Conservation (phyloP, 2,888 invertebrate species). For the Seira musarum region DNA sequence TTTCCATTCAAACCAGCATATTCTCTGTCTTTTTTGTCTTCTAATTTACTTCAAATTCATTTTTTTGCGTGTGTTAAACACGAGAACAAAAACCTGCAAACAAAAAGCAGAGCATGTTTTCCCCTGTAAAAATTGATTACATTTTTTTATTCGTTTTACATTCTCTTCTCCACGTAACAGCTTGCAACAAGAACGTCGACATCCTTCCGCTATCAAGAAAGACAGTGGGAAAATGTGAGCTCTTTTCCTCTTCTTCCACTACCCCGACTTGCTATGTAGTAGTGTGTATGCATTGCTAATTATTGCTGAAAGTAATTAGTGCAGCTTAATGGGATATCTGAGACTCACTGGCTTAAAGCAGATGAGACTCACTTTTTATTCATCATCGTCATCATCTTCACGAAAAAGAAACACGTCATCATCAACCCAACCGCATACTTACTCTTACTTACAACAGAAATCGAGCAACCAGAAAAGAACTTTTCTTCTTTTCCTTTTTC, state of each 20-base stretch:
- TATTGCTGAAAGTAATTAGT: constrained; percentile 70
- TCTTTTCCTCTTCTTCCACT: constrained; percentile 15
- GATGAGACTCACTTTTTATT: constrained; percentile 64
- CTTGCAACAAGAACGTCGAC: not conserved
- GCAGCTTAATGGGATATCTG: constrained; percentile 71
- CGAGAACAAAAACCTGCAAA: not conserved
- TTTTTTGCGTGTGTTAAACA: not conserved
- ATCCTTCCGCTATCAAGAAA: not conserved
- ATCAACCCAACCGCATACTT: not conserved
- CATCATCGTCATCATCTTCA: constrained; percentile 28
- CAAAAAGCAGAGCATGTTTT: not conserved
- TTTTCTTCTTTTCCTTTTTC: constrained; percentile 18
- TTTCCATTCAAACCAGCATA: constrained; percentile 15
- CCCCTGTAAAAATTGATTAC: constrained; percentile 7
- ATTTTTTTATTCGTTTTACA: constrained; percentile 4
- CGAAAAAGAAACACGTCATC: constrained; percentile 1
- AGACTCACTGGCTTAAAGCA: constrained; percentile 67
- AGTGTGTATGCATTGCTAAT: constrained; percentile 67
- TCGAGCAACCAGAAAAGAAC: not conserved
- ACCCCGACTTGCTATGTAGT: not conserved
- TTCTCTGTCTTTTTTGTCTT: constrained; percentile 3
- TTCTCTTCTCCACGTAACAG: not conserved
- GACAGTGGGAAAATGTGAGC: no score
- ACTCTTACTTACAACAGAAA: no score
- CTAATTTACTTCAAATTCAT: constrained; percentile 17